A percentile compares a stretch with the other conserved stretches of the same genome.
phyloP scores from a whole-genome alignment of 2,888 invertebrate species.

The Eristalinus sepulchralis region DNA sequence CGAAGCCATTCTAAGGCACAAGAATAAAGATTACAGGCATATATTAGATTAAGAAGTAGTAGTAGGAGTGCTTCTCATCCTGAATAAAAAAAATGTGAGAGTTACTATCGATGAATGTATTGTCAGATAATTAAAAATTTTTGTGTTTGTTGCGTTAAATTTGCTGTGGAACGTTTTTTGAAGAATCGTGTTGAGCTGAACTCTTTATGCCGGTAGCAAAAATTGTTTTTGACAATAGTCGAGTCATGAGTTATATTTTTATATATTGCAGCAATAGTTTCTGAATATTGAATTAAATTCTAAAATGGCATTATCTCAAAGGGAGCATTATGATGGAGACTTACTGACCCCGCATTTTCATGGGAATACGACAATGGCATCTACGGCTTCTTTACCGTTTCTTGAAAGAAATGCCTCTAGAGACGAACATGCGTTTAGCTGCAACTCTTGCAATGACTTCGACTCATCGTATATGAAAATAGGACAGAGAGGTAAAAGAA shows the following conservation, averaged over 20 bases:
- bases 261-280: not conserved
- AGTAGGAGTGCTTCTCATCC: not conserved
- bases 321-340: conserved; percentile 26
- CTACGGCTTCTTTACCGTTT: not conserved
- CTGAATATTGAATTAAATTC: not conserved
- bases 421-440: not conserved
- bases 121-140: conserved; percentile 30
- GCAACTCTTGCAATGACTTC: not conserved
- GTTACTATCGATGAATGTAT: conserved; percentile 2
- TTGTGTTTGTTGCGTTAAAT: conserved; percentile 23
- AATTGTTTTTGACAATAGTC: not conserved
- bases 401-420: not conserved
- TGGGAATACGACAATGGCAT: conserved; percentile 1
- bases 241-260: not conserved
- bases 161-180: conserved; percentile 14
- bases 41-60: no score
- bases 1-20: no score
- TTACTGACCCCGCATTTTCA: conserved; percentile 35
- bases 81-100: not conserved
- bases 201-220: conserved; percentile 2
- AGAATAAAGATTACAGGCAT: no score
- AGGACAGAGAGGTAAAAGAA: not conserved
- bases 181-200: not conserved
- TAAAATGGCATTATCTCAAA: conserved; percentile 44
- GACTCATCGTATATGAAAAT: not conserved